These are phyloP conservation scores for Varanus salvator DNA, from an alignment of 2,113 vertebrate genomes.

Conservation along the genomic window DNA sequence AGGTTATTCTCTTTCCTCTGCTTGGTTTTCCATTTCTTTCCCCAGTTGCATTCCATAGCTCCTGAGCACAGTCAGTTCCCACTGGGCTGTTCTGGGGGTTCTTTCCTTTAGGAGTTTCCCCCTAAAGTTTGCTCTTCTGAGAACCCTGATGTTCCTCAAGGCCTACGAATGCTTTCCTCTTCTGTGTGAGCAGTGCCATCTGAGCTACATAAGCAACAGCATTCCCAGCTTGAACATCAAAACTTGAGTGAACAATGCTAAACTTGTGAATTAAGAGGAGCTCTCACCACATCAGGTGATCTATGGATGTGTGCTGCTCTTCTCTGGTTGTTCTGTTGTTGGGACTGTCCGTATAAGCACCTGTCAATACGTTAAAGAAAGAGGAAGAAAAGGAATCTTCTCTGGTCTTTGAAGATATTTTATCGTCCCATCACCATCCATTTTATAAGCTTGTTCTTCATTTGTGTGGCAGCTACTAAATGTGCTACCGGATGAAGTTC, in stretches of 20 bases:
- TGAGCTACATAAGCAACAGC: not conserved
- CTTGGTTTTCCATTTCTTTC: no score
- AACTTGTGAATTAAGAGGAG: not conserved
- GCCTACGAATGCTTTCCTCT: no score
- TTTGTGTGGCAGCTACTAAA: constrained; percentile 9
- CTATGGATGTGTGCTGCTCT: not conserved
- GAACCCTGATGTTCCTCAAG: no score
- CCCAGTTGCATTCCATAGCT: no score
- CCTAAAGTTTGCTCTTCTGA: no score
- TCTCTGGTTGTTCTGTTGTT: not conserved
- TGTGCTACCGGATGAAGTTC: constrained; percentile 16
- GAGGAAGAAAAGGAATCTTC: not conserved
- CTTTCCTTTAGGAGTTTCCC: no score
- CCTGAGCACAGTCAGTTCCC: no score
- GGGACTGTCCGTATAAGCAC: not conserved
- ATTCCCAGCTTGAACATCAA: not conserved
- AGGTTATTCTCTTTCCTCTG: no score
- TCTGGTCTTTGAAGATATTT: not conserved
- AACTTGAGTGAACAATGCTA: not conserved
- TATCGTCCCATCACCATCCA: not conserved
- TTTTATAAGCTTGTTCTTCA: constrained; percentile 23
- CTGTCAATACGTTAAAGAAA: not conserved
- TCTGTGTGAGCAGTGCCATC: no score
- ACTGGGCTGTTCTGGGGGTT: no score
- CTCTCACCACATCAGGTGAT: not conserved